Conservation (phyloP, 2,113 vertebrate genomes). For the Erpornis zantholeuca region DNA sequence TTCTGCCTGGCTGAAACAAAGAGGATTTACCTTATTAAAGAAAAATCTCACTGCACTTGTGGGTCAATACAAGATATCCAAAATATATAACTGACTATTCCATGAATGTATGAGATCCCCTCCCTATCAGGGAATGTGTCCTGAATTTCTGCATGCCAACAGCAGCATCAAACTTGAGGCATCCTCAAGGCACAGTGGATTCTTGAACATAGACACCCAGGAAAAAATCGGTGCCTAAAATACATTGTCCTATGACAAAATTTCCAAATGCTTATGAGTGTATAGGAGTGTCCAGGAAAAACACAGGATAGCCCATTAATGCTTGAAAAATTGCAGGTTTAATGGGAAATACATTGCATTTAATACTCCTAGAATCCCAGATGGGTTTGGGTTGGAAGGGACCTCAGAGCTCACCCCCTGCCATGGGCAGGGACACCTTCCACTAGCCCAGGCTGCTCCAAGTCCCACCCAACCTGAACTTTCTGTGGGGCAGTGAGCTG, state of each 20-base stretch:
- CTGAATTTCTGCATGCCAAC: background rate
- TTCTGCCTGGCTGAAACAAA: background rate
- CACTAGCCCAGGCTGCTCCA: accelerated
- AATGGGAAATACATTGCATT: background rate
- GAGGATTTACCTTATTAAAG: background rate
- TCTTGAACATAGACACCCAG: background rate
- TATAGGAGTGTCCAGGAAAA: background rate
- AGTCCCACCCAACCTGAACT: accelerated
- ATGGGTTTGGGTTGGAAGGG: too few relatives aligned
- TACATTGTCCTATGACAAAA: background rate
- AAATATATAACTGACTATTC: background rate
- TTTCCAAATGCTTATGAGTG: background rate
- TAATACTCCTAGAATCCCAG: background rate
- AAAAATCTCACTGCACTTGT: background rate
- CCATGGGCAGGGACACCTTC: background rate
- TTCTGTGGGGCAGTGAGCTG: background rate
- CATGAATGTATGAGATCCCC: background rate
- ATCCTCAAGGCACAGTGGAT: background rate
- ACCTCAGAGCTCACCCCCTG: background rate
- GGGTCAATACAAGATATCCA: background rate
- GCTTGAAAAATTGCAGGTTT: background rate
- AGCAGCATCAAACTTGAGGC: background rate
- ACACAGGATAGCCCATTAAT: background rate
- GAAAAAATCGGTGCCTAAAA: background rate
- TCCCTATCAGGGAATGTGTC: background rate